A percentile compares a stretch with the other conserved stretches of the same genome.
phyloP scores from a whole-genome alignment of 92 coral and sea anemone species.

The Porites evermanni region DNA sequence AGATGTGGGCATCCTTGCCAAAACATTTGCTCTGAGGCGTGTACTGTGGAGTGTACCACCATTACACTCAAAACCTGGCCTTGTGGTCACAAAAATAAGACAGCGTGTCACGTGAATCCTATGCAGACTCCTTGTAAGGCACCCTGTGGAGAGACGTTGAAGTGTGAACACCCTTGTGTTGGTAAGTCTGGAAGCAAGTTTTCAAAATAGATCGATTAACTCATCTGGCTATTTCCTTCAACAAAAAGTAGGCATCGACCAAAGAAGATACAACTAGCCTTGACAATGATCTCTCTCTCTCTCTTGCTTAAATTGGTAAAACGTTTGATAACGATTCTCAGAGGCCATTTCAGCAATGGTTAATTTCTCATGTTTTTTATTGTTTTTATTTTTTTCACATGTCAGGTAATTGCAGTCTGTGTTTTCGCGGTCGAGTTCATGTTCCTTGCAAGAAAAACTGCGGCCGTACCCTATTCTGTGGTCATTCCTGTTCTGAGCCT shows the following conservation, averaged over 20 bases:
- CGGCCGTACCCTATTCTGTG: slow-evolving; percentile 87
- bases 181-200: slow-evolving; percentile 59
- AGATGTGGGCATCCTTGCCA: slow-evolving; percentile 74
- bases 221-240: too few species aligned
- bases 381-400: background rate
- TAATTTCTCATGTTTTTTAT: background rate
- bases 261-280: too few species aligned
- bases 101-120: slow-evolving; percentile 78
- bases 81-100: slow-evolving; percentile 73
- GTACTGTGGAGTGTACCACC: slow-evolving; percentile 64
- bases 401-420: slow-evolving; percentile 80
- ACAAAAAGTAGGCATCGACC: too few species aligned
- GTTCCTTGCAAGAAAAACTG: slow-evolving; percentile 71
- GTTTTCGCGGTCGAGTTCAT: slow-evolving; percentile 88
- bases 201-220: background rate
- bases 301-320: too few species aligned
- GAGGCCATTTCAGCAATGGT: background rate
- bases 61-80: slow-evolving; percentile 63
- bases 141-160: slow-evolving; percentile 71
- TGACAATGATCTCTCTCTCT: too few species aligned
- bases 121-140: slow-evolving; percentile 53
- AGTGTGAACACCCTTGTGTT: slow-evolving; percentile 81
- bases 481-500: slow-evolving; percentile 77
- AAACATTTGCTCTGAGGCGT: slow-evolving; percentile 71
- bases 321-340: too few species aligned